Percentiles rank a stretch among this genome's conserved stretches.
Conservation (phyloP, 2,888 invertebrate species). For the Hyposoter dolosus region DNA sequence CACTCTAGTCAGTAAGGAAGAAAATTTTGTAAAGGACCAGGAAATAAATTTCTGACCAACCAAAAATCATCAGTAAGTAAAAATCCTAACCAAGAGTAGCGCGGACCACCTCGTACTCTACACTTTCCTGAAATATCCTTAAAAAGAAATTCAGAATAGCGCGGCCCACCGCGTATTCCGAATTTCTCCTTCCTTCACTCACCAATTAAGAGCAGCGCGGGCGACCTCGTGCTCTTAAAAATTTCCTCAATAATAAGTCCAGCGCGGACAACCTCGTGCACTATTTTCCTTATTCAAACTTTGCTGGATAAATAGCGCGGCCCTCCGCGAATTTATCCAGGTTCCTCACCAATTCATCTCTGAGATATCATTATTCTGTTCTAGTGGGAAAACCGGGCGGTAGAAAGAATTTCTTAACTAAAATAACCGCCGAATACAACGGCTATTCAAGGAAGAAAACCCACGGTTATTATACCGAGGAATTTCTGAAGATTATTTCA, state of each 20-base stretch:
- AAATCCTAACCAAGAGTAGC: not conserved
- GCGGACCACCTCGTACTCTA: conserved; percentile 19
- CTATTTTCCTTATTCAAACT: not conserved
- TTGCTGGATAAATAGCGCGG: conserved; percentile 2
- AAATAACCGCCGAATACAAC: not conserved
- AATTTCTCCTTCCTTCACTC: conserved; percentile 4
- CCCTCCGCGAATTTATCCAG: not conserved
- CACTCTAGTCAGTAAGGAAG: not conserved
- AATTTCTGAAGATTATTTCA: not conserved
- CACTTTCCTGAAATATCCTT: not conserved
- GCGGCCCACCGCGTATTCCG: conserved; percentile 18
- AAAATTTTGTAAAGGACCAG: not conserved
- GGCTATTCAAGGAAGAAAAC: not conserved
- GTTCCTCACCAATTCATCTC: not conserved
- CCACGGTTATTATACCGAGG: not conserved
- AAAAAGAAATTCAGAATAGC: conserved; percentile 1
- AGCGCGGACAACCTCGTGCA: conserved; percentile 1
- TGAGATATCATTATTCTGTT: not conserved
- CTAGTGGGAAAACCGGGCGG: not conserved
- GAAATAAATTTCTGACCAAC: not conserved
- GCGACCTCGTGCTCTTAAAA: not conserved
- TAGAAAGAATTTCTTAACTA: not conserved
- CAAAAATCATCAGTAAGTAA: not conserved
- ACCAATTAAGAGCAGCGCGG: not conserved
- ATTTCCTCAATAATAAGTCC: not conserved